Base-by-base conservation (phyloP, 1,140 invertebrate genomes). In the Eumeta japonica region DNA sequence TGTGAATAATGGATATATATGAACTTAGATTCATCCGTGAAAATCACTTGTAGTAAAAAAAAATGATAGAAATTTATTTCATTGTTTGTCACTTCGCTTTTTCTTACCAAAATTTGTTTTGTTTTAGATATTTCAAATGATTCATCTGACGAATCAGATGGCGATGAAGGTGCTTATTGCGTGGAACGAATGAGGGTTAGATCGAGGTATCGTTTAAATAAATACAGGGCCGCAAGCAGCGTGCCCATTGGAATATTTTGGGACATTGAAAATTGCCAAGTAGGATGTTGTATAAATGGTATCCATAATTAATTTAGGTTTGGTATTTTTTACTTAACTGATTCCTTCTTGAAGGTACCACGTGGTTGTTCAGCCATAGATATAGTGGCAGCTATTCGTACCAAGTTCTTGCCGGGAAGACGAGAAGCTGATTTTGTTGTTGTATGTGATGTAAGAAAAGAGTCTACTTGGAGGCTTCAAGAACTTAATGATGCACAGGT, bases 201-300 rank as follows among this genome's bases (percentile, higher is more conserved):
- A 43, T 67, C 64, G 10, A 52, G 70, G 16, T 68, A 53, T 31
- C 50, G 68, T 9, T 61, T 67, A 31, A 54, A 67, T 24, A 71
- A 73, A 40, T 57, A 55, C 19, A 49, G 50, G 38, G 40, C 42
- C 19, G 35, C 27, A 27, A 17, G 39, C 28, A 56, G 35, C 49
- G 41, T 70, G 30, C 88, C 89, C 1, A 85, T 94, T 58, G 91
- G 90, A 35, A 88, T 94, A 31, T 94, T 93, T 73, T 94, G 91
- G 91, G 91, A 94, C 62, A 94, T 94, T 57, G 90, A 94, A 79
- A 94, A 92, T 60, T 90, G 88, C 68, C 81, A 83, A 62, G 85
- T 72, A 48, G n/a, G 20, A 7, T 24, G 9, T 35, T 5, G 5
- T 35, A 14, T n/a, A n/a, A n/a, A n/a, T n/a, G n/a, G n/a, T n/a